These are phyloP conservation scores for Unio pictorum DNA, from an alignment of 2,888 invertebrate genomes.

Conservation along the genomic window DNA sequence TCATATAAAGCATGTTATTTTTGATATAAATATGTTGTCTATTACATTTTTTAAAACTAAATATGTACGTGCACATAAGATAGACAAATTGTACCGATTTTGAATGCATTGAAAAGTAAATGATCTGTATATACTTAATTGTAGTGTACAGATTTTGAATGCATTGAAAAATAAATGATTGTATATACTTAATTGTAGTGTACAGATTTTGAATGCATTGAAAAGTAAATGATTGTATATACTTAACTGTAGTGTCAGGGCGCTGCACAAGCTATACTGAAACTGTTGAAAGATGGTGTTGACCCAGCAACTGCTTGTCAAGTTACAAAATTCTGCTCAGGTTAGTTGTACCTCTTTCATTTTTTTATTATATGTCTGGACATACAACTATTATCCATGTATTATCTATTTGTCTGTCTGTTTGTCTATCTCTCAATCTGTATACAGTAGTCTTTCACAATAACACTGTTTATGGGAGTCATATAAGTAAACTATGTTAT, in stretches of 20 bases:
- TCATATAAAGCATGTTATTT: too few relatives aligned
- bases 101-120: not conserved
- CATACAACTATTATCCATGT: too few relatives aligned
- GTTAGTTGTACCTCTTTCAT: not conserved
- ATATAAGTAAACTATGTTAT: too few relatives aligned
- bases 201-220: not conserved
- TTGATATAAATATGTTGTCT: not conserved
- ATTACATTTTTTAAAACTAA: too few relatives aligned
- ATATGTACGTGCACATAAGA: too few relatives aligned
- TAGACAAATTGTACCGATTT: too few relatives aligned
- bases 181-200: not conserved
- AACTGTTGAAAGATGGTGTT: not conserved
- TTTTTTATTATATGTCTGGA: too few relatives aligned
- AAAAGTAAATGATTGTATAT: not conserved
- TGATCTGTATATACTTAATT: not conserved
- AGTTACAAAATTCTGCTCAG: slow-evolving; percentile 5
- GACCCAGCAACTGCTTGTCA: slow-evolving; percentile 5
- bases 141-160: not conserved
- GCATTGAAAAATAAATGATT: not conserved
- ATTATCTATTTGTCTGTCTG: too few relatives aligned
- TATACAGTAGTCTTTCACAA: too few relatives aligned
- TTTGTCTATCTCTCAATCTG: too few relatives aligned
- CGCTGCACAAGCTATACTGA: slow-evolving; percentile 1
- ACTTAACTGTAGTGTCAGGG: not conserved
- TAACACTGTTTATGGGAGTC: too few relatives aligned